These are phyloP conservation scores for Linyphia triangularis DNA, from an alignment of 2,888 invertebrate genomes.

Conservation along the genomic window DNA sequence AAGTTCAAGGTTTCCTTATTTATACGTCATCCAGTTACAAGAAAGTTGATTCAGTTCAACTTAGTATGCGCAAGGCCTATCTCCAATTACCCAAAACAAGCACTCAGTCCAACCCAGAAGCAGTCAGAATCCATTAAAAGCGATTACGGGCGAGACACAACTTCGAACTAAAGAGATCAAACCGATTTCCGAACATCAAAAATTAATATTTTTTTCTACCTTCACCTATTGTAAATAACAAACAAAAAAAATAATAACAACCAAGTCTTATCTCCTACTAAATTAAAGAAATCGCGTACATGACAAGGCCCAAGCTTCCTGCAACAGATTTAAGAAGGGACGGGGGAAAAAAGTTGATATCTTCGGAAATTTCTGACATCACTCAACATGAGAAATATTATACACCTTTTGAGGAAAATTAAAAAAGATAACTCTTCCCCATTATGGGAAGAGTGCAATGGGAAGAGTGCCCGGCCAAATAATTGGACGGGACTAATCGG, in stretches of 20 bases:
- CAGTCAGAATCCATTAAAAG: background rate
- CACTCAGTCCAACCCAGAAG: background rate
- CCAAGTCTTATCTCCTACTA: background rate
- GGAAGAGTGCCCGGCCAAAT: background rate
- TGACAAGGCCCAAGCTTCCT: background rate
- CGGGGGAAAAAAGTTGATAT: background rate
- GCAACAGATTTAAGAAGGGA: too few species aligned
- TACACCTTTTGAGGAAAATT: background rate
- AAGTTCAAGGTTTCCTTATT: too few species aligned
- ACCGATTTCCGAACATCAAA: background rate
- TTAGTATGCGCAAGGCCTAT: too few species aligned
- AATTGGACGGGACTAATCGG: too few species aligned
- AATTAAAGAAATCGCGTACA: background rate
- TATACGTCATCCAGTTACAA: too few species aligned
- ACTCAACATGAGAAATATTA: background rate
- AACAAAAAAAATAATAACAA: background rate
- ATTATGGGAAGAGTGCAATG: background rate
- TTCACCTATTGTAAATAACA: background rate
- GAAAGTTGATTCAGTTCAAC: too few species aligned
- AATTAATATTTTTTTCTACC: background rate
- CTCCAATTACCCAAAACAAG: background rate
- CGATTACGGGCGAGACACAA: background rate
- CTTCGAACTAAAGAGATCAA: background rate
- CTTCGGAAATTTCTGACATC: background rate
- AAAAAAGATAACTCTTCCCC: background rate